Percentiles rank a stretch among this genome's conserved stretches.
Evolutionary conservation across 2,888 invertebrate species (phyloP).

Genomic region (Spisula solida): DNA sequence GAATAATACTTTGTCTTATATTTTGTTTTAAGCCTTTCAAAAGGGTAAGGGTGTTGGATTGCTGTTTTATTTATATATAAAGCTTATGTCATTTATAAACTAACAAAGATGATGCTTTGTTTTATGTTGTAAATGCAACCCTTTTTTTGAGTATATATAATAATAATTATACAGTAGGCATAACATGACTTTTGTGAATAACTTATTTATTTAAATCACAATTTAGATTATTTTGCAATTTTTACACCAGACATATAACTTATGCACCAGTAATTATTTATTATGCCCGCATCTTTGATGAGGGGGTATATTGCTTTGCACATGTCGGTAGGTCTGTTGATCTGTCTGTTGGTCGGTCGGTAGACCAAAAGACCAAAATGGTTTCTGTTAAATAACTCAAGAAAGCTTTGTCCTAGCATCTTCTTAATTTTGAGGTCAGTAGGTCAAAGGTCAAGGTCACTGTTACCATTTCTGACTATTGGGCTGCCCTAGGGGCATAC

Average conservation of each 20-base stretch:
- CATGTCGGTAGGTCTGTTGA: too few species aligned
- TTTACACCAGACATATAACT: background rate
- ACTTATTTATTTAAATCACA: background rate
- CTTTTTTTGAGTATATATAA: background rate
- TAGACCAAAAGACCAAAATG: too few species aligned
- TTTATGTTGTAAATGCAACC: background rate
- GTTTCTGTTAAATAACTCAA: too few species aligned
- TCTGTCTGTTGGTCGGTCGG: too few species aligned
- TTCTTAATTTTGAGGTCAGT: too few species aligned
- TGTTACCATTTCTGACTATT: too few species aligned
- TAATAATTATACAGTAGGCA: background rate
- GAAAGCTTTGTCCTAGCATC: too few species aligned
- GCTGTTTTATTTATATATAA: conserved; percentile 5
- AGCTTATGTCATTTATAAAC: conserved; percentile 6
- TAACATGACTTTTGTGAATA: background rate
- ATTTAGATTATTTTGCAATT: background rate
- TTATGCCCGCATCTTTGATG: too few species aligned
- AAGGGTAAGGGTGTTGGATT: conserved; percentile 16
- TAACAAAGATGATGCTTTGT: conserved; percentile 6
- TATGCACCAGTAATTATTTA: too few species aligned
- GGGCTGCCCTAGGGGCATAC: too few species aligned
- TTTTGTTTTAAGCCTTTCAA: conserved; percentile 22
- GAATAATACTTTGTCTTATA: background rate
- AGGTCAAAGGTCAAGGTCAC: too few species aligned
- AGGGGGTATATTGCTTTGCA: too few species aligned